Percentiles rank a stretch among this genome's conserved stretches.
Conservation (phyloP, 2,888 invertebrate species). For the Dermolepida albohirtum region DNA sequence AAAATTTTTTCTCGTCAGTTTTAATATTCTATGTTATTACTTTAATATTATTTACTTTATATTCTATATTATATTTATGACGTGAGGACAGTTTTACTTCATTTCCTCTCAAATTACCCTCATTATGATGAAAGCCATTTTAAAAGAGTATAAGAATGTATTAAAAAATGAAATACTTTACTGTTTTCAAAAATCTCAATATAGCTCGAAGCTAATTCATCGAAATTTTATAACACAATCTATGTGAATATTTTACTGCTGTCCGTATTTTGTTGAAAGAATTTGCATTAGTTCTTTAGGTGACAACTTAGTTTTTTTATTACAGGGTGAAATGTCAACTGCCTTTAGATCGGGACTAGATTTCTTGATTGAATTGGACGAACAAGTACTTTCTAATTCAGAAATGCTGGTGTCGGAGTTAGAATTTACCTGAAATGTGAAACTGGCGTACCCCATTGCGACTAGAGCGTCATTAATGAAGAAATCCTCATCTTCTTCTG, state of each 20-base stretch:
- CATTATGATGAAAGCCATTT: no score
- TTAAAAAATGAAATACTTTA: not conserved
- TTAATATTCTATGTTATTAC: no score
- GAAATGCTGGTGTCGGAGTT: not conserved
- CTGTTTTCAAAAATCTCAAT: no score
- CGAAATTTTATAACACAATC: no score
- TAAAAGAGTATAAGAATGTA: not conserved
- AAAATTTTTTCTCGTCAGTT: not conserved
- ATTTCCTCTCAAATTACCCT: no score
- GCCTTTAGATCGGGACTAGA: not conserved
- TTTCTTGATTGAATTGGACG: not conserved
- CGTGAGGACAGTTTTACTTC: no score
- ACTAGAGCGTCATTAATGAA: conserved; percentile 66
- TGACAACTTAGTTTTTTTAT: conserved; percentile 20
- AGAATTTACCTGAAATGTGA: conserved; percentile 55
- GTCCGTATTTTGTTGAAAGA: conserved; percentile 15
- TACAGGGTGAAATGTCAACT: not conserved
- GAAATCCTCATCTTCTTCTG: conserved; percentile 62
- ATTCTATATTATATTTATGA: no score
- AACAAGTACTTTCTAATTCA: conserved; percentile 1
- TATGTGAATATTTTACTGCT: no score
- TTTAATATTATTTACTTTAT: no score
- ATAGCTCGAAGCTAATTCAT: no score
- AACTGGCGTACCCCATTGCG: conserved; percentile 66
- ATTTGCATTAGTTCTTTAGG: conserved; percentile 38